Base-by-base conservation (phyloP, 30 jellyfish, hydroid and myxozoan species). In the Pelagia noctiluca region DNA sequence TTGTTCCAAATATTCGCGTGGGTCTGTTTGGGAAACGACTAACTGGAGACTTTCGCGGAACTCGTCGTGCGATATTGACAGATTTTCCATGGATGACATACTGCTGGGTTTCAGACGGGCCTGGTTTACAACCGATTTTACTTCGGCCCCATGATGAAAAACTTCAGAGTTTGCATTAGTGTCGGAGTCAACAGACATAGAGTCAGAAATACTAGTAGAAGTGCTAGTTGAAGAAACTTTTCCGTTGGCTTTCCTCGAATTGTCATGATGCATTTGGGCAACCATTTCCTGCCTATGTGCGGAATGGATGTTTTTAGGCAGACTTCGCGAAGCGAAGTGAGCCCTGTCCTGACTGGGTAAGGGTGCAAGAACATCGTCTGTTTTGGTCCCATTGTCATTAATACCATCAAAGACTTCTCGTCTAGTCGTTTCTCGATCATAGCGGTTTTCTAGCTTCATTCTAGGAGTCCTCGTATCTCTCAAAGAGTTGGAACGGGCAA, bases 401-500 rank as follows among this genome's bases (percentile, higher is more conserved):
- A 72, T 42, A 1, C 94, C 88, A 33, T 81, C 85, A 68, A 47
- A 19, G 21, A 3, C 12, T 2, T 52, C 68, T 52, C 21, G 16
- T 52, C 26, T 25, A 2, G 30, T 52, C 28, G 12, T 30, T 4
- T 30, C 68, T 52, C 26, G 12, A 16, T 16, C 16, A 16, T 16
- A 5, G 21, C 21, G 21, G 21, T 52, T 30, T 4, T 52, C 4
- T 52, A 52, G 21, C 26, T 52, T 52, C 68, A 52, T 52, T 33
- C 94, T 60, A 22, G 84, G 76, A 60, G 94, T 72, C 38, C 94
- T 25, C 47, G 96, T 63, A 53, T 86, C 96, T 57, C 98, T 76
- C 38, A 93, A 71, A 0, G 98, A 93, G 82, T 93, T 93, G 1
- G 98, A 93, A 25, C 98, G 84, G 7, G 98, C 98, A 2, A 93